Evolutionary conservation across 2,113 vertebrate genomes (phyloP), one percentile per base, ranked within the genome.

Genomic region (Caranx melampygus): DNA sequence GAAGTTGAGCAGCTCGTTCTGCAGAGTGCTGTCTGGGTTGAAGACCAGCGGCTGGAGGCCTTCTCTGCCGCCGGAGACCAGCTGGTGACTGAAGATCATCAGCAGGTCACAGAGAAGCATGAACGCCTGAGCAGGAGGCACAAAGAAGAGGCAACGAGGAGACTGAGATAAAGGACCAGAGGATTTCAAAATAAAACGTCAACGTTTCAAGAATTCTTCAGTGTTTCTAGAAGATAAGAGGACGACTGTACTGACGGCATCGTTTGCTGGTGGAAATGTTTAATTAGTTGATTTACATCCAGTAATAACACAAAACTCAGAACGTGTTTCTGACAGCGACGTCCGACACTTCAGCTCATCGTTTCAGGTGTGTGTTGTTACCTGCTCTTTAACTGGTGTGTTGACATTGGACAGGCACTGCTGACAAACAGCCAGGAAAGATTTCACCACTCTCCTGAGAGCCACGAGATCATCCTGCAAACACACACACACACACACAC

Each of bases 351-450:
- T 47, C 31, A 33, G 31, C 42, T 20, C 26, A 5, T 59, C 21
- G 8, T 5, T 13, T 20, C 37, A 61, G 42, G 20, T 45, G 72
- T 51, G 58, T 61, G 49, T 54, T 6, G 2, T 55, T 67, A 99
- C 98, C 97, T 99, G 97, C 77, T 99, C 98, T 91, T 99, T 99
- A 61, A 99, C 98, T 33, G 96, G 95, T 60, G 97, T 99, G 94
- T 99, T 99, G 91, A 99, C 97, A 84, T 98, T 99, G 78, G 97
- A 98, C n/a, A 99, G 95, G 93, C 97, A 99, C 94, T 99, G 98
- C 79, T 99, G 98, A 92, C 98, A 99, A 80, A 99, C 96, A 21
- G 98, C 98, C 83, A 99, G 90, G 72, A 99, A 99, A 34, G 98
- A 98, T 94, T 99, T 99, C 84, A 99, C 97, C 75, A 98, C 98